phyloP scores from a whole-genome alignment of 2,797 vertebrate species.

The Rousettus madagascariensis region DNA sequence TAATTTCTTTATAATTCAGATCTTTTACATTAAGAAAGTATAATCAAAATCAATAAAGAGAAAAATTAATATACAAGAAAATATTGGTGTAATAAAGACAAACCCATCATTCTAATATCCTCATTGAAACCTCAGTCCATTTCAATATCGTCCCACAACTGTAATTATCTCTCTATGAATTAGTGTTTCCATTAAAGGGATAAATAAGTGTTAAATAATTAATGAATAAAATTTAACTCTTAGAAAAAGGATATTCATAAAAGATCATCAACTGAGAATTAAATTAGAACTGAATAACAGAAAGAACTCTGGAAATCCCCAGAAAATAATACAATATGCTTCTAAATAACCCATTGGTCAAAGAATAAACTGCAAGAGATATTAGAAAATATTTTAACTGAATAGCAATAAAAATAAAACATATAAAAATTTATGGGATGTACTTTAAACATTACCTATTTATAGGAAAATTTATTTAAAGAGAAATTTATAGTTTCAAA shows the following conservation, averaged over 20 bases:
- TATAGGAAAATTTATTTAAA: background rate
- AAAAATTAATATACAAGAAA: slow-evolving; percentile 23
- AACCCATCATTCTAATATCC: slow-evolving; percentile 13
- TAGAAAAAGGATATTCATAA: slow-evolving; percentile 16
- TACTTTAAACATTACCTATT: background rate
- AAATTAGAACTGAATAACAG: slow-evolving; percentile 26
- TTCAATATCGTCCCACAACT: background rate
- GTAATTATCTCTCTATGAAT: background rate
- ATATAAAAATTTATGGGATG: background rate
- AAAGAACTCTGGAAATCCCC: background rate
- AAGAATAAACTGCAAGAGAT: background rate
- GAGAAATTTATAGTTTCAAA: slow-evolving; percentile 1
- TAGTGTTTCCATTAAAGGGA: slow-evolving; percentile 14
- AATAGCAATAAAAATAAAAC: background rate
- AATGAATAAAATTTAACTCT: slow-evolving; percentile 27
- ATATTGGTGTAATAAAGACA: slow-evolving; percentile 29
- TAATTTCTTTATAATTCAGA: background rate
- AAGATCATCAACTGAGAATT: slow-evolving; percentile 18
- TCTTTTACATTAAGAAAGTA: background rate
- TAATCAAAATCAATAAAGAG: slow-evolving; percentile 9
- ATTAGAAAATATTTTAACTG: slow-evolving; percentile 21
- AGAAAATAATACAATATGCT: background rate
- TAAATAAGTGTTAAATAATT: slow-evolving; percentile 10
- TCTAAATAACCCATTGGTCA: slow-evolving; percentile 18
- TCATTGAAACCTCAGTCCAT: background rate